Conservation (phyloP, 2,113 vertebrate genomes). For the rabbit (Oryctolagus cuniculus) region mOryCun1.1 NC_091449.1:44216001-44216500, state of each 20-base stretch:
- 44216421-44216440: too few relatives aligned
- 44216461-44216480: too few relatives aligned
- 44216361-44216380: too few relatives aligned
- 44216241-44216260: not conserved
- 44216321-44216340: not conserved
- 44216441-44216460: too few relatives aligned
- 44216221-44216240: not conserved
- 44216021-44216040: not conserved
- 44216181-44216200: not conserved
- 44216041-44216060: not conserved
- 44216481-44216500: too few relatives aligned
- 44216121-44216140: not conserved
- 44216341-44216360: too few relatives aligned
- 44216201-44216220: not conserved
- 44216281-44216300: not conserved
- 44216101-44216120: not conserved
- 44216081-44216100: not conserved
- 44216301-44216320: not conserved
- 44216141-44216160: not conserved
- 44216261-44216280: not conserved
- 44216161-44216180: not conserved
- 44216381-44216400: too few relatives aligned
- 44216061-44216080: not conserved
- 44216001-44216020: too few relatives aligned
- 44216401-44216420: too few relatives aligned